These are phyloP conservation scores for Blera fallax DNA, from an alignment of 2,888 invertebrate species.

Conservation along the genomic window DNA sequence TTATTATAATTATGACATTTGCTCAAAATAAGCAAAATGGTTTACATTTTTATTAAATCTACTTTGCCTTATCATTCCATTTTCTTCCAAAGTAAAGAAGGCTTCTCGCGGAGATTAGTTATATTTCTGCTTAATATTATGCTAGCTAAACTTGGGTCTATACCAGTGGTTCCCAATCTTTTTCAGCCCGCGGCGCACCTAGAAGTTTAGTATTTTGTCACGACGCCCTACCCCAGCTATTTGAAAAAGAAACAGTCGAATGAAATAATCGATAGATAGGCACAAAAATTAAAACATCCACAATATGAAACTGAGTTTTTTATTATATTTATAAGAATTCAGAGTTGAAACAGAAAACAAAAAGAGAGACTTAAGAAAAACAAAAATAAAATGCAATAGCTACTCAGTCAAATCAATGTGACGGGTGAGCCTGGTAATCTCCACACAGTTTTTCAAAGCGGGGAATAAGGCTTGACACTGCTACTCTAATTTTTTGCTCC, in stretches of 20 bases:
- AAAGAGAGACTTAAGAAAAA: background rate
- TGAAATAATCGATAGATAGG: background rate
- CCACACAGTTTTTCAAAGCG: background rate
- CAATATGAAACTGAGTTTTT: background rate
- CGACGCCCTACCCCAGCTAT: background rate
- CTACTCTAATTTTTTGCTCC: slow-evolving; percentile 13
- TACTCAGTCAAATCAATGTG: slow-evolving; percentile 14
- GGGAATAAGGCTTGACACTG: slow-evolving; percentile 1
- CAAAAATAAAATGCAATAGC: background rate
- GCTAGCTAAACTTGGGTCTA: too few relatives aligned
- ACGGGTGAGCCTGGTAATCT: slow-evolving; percentile 7
- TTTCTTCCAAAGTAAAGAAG: too few relatives aligned
- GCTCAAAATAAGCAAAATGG: too few relatives aligned
- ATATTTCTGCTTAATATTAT: too few relatives aligned
- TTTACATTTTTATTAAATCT: too few relatives aligned
- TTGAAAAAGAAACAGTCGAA: background rate
- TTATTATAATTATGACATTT: too few relatives aligned
- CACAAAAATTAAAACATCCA: slow-evolving; percentile 2
- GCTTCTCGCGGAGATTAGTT: too few relatives aligned
- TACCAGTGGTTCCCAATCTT: background rate
- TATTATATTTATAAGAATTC: background rate
- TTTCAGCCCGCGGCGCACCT: background rate
- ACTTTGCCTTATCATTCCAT: too few relatives aligned
- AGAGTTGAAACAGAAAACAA: slow-evolving; percentile 4
- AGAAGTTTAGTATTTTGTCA: slow-evolving; percentile 8